These are phyloP conservation scores for Meiosimyza decipiens DNA, from an alignment of 2,888 invertebrate species.

Conservation along the genomic window DNA sequence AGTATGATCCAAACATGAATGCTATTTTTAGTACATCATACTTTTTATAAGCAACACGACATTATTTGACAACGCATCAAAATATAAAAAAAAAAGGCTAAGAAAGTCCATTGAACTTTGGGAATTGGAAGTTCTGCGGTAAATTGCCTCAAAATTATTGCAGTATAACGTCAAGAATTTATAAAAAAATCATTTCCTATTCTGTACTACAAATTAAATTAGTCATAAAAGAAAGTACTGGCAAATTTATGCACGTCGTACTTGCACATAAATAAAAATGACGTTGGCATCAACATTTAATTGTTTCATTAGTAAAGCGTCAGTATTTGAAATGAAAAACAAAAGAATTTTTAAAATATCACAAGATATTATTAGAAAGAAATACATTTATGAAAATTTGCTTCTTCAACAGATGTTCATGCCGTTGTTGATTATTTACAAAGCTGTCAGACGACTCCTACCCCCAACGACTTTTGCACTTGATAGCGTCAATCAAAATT, in stretches of 20 bases:
- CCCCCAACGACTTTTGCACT: conserved; percentile 46
- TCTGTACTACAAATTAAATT: conserved; percentile 23
- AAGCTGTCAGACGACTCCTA: not conserved
- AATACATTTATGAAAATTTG: not conserved
- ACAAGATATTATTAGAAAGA: not conserved
- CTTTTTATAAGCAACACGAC: no score
- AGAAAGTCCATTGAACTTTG: no score
- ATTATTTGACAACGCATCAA: no score
- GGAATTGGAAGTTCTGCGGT: no score
- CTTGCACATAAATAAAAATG: not conserved
- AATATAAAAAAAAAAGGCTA: no score
- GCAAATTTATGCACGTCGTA: not conserved
- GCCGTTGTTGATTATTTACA: conserved; percentile 2
- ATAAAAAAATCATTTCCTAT: conserved; percentile 5
- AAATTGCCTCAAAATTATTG: no score
- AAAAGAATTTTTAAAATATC: not conserved
- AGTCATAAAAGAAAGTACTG: no score
- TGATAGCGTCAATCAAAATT: conserved; percentile 59
- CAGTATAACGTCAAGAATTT: no score
- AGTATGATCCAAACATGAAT: no score
- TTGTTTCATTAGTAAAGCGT: conserved; percentile 13
- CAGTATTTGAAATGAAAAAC: not conserved
- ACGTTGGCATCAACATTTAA: not conserved
- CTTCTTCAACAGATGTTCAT: not conserved
- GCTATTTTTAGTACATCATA: no score